Evolutionary conservation across 53 echinoderm and acorn worm genomes (phyloP).

Genomic region (Antedon mediterranea): DNA sequence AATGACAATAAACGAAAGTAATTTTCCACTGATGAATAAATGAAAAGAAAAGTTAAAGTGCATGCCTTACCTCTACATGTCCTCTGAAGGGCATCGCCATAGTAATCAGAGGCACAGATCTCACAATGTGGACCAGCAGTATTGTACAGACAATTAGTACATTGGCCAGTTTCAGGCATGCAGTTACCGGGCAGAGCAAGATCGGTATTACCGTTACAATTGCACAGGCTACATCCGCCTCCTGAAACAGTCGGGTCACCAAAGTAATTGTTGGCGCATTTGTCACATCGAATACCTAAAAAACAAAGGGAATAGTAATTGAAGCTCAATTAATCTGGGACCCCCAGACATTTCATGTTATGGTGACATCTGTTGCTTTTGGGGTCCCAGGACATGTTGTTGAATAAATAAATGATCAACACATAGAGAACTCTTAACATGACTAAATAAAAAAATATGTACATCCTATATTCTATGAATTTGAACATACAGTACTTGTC

Average conservation of each 20-base stretch:
- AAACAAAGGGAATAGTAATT: background rate
- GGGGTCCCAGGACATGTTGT: too few species aligned
- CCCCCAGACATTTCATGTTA: too few species aligned
- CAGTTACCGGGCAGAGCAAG: conserved; percentile 79
- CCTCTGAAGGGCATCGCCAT: conserved; percentile 62
- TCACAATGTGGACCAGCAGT: conserved; percentile 66
- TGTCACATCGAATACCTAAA: conserved; percentile 81
- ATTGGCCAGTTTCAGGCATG: conserved; percentile 45
- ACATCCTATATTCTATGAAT: background rate
- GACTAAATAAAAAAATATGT: background rate
- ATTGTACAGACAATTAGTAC: conserved; percentile 65
- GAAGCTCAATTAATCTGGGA: too few species aligned
- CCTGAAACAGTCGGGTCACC: conserved; percentile 60
- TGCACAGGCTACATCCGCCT: conserved; percentile 68
- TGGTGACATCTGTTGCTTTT: too few species aligned
- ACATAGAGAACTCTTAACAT: too few species aligned
- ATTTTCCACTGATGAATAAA: too few species aligned
- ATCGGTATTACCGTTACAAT: conserved; percentile 78
- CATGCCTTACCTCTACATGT: conserved; percentile 55
- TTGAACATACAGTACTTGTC: too few species aligned
- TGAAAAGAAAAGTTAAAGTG: background rate
- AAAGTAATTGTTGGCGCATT: conserved; percentile 93
- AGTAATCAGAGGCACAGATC: conserved; percentile 51
- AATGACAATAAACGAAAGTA: too few species aligned
- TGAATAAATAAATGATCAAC: too few species aligned